Conservation (phyloP, 2,888 invertebrate genomes). For the Serrognathus titanus region DNA sequence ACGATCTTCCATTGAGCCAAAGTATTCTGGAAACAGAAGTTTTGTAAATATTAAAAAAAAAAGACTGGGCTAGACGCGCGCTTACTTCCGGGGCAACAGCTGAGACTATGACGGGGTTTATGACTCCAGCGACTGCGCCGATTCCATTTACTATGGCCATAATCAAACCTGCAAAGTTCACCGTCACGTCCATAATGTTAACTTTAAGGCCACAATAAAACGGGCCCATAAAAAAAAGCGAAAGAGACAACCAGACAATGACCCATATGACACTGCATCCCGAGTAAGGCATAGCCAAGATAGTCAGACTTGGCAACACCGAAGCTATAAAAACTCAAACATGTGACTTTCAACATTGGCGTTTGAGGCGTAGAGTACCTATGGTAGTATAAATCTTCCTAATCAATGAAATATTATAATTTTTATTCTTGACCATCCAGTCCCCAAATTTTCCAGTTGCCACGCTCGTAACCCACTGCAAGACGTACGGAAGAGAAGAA, state of each 20-base stretch:
- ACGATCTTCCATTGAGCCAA: constrained; percentile 71
- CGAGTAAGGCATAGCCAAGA: constrained; percentile 61
- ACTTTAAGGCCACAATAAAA: constrained; percentile 68
- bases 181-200: constrained; percentile 62
- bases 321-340: constrained; percentile 52
- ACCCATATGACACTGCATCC: constrained; percentile 57
- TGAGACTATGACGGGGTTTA: constrained; percentile 60
- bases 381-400: constrained; percentile 16
- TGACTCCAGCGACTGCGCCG: constrained; percentile 60
- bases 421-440: constrained; percentile 60
- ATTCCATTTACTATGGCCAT: constrained; percentile 64
- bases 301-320: constrained; percentile 59
- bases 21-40: constrained; percentile 54
- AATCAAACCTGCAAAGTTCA: constrained; percentile 62
- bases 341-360: background rate
- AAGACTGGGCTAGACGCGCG: background rate
- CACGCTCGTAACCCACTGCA: constrained; percentile 65
- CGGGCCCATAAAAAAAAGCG: constrained; percentile 66
- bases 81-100: constrained; percentile 56
- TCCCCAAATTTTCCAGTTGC: constrained; percentile 66
- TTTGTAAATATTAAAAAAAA: background rate
- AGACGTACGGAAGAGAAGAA: constrained; percentile 62
- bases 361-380: constrained; percentile 1
- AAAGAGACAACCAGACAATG: constrained; percentile 55
- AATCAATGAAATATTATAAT: constrained; percentile 54